Evolutionary conservation across 2,888 invertebrate species (phyloP).

Genomic region (Aromia moschata): DNA sequence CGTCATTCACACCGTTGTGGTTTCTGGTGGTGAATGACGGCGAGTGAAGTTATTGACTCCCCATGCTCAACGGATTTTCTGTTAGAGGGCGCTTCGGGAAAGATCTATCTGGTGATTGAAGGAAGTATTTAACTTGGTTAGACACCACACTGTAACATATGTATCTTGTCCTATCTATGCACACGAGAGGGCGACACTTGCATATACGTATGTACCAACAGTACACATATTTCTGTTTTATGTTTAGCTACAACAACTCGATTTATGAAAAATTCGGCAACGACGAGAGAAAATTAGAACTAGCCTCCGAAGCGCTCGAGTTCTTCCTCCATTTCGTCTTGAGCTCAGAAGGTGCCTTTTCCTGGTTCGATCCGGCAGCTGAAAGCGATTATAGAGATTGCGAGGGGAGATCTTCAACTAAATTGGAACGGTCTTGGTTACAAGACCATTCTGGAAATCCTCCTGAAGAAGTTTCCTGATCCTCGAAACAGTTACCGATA

Average conservation of each 20-base stretch:
- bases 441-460: conserved; percentile 70
- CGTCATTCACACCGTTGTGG: too few relatives aligned
- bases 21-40: too few relatives aligned
- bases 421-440: conserved; percentile 79
- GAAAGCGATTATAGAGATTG: conserved; percentile 73
- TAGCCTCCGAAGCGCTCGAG: conserved; percentile 35
- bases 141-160: too few relatives aligned
- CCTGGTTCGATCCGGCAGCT: conserved; percentile 74
- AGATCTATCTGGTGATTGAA: too few relatives aligned
- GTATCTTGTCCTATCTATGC: too few relatives aligned
- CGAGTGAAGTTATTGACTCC: too few relatives aligned
- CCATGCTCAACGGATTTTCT: too few relatives aligned
- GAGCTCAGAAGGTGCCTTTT: conserved; percentile 64
- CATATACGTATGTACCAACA: too few relatives aligned
- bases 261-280: conserved; percentile 37
- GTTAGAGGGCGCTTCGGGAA: too few relatives aligned
- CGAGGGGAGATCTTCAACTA: conserved; percentile 72
- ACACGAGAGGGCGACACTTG: too few relatives aligned
- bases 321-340: conserved; percentile 42
- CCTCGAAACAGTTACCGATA: conserved; percentile 34
- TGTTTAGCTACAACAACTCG: conserved; percentile 39
- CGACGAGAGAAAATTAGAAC: conserved; percentile 32
- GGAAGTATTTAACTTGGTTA: too few relatives aligned
- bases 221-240: too few relatives aligned
- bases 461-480: conserved; percentile 62